These are phyloP conservation scores for Sinhomidia bicolor DNA, from an alignment of 2,888 invertebrate species.

Conservation along the genomic window DNA sequence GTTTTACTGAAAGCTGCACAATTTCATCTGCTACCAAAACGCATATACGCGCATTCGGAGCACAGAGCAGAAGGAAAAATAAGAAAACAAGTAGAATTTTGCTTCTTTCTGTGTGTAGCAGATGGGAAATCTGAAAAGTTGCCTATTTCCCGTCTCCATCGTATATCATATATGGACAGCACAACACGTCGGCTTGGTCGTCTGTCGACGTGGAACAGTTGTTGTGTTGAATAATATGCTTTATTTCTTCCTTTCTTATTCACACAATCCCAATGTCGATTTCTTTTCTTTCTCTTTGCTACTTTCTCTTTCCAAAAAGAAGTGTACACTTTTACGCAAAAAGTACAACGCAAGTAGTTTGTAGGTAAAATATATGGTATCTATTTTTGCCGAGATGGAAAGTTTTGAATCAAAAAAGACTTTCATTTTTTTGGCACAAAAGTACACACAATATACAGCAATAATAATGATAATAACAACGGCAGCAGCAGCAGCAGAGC, in stretches of 20 bases:
- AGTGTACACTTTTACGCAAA: not conserved
- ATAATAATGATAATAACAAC: conserved; percentile 8
- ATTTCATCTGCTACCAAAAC: not conserved
- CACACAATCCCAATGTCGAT: not conserved
- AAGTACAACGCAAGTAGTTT: not conserved
- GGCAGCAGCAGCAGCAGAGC: not conserved
- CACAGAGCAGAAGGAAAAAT: not conserved
- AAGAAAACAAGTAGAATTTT: not conserved
- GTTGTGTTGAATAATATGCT: conserved; percentile 54
- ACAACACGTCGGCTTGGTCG: not conserved
- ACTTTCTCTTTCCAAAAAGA: not conserved
- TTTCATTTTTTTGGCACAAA: conserved; percentile 11
- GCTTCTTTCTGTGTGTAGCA: too few relatives aligned
- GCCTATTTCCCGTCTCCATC: not conserved
- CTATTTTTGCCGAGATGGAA: not conserved
- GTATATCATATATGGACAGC: conserved; percentile 57
- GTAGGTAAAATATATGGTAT: not conserved
- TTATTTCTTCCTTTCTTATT: conserved; percentile 1
- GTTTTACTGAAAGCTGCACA: not conserved
- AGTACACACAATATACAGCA: not conserved
- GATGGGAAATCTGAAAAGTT: conserved; percentile 32
- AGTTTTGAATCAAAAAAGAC: conserved; percentile 20
- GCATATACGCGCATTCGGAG: not conserved
- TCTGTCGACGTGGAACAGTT: conserved; percentile 69
- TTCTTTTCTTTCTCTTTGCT: not conserved